phyloP scores from a whole-genome alignment of 2,888 invertebrate species.

The Apamea crenata region DNA sequence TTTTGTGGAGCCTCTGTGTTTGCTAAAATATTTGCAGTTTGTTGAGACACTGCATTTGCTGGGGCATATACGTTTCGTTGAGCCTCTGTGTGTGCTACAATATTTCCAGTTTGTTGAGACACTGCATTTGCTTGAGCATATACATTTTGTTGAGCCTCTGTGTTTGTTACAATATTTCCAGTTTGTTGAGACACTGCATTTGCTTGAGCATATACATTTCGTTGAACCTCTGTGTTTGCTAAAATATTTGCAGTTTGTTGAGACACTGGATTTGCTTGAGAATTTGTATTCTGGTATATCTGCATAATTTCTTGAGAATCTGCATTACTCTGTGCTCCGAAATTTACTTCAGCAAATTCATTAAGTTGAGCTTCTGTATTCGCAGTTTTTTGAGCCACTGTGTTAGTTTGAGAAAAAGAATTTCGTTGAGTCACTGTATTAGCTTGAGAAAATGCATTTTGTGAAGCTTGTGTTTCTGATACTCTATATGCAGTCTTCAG shows the following conservation, averaged over 20 bases:
- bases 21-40: not conserved
- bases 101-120: constrained; percentile 9
- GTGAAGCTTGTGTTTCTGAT: not conserved
- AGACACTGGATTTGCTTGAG: constrained; percentile 3
- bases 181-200: constrained; percentile 8
- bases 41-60: constrained; percentile 13
- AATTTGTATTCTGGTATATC: not conserved
- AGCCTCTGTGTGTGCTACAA: not conserved
- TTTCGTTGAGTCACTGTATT: constrained; percentile 12
- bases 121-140: not conserved
- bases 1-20: not conserved
- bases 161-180: not conserved
- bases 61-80: not conserved
- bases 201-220: constrained; percentile 1
- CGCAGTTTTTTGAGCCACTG: not conserved
- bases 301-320: constrained; percentile 9
- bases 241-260: constrained; percentile 3
- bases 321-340: not conserved
- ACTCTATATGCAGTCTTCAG: not conserved
- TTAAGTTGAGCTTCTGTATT: not conserved
- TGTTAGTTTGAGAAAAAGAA: not conserved
- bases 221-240: not conserved
- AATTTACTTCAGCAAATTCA: not conserved
- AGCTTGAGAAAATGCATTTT: constrained; percentile 10
- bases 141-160: not conserved